Evolutionary conservation across 2,113 vertebrate genomes (phyloP).

Genomic region (Turdus rufiventris): DNA sequence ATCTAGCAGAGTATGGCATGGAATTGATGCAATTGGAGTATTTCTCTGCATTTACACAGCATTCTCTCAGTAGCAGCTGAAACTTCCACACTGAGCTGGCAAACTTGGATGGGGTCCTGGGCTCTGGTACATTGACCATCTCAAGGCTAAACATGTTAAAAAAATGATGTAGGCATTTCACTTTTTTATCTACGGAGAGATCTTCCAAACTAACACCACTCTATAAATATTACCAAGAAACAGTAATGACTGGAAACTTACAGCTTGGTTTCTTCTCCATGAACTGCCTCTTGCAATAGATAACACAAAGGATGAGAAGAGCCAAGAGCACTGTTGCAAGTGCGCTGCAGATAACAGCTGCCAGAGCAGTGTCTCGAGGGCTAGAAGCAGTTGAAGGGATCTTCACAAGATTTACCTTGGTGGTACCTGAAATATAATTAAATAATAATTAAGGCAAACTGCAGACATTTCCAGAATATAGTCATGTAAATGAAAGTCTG

Average conservation of each 20-base stretch:
- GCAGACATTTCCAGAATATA: background rate
- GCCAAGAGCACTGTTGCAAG: slow-evolving; percentile 91
- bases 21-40: background rate
- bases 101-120: background rate
- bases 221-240: background rate
- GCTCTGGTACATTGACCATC: background rate
- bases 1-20: background rate
- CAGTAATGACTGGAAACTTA: slow-evolving; percentile 59
- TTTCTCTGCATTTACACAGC: background rate
- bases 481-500: background rate
- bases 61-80: background rate
- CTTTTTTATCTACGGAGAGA: background rate
- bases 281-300: slow-evolving; percentile 96
- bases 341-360: slow-evolving; percentile 93
- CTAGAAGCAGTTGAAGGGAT: slow-evolving; percentile 87
- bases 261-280: slow-evolving; percentile 94
- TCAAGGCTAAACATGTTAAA: background rate
- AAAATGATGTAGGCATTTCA: background rate
- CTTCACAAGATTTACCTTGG: slow-evolving; percentile 91
- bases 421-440: slow-evolving; percentile 77
- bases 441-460: background rate
- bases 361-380: slow-evolving; percentile 90
- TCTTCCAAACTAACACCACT: background rate
- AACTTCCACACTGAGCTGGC: background rate
- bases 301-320: slow-evolving; percentile 90